Evolutionary conservation across 2,113 vertebrate genomes (phyloP).

Genomic region (Psittacara wagleri): DNA sequence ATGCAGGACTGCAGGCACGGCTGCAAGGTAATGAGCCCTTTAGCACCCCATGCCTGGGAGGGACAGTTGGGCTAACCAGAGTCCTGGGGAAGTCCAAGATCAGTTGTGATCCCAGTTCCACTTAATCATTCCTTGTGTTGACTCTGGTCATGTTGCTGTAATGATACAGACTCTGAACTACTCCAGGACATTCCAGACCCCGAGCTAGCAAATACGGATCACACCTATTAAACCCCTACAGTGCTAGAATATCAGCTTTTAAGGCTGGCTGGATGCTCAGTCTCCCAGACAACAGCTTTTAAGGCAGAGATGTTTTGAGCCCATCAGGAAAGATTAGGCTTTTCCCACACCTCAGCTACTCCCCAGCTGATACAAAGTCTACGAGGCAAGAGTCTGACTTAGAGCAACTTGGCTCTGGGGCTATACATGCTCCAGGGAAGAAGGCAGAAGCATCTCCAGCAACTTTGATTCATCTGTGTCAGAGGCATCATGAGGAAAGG

Average conservation of each 20-base stretch:
- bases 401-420: not conserved
- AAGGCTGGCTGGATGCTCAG: not conserved
- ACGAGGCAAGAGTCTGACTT: not conserved
- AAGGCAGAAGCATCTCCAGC: not conserved
- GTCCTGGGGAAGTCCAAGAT: not conserved
- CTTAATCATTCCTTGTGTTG: not conserved
- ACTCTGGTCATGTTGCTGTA: not conserved
- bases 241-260: not conserved
- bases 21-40: conserved; percentile 74
- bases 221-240: not conserved
- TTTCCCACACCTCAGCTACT: not conserved
- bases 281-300: not conserved
- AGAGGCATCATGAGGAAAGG: not conserved
- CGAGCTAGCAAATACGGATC: not conserved
- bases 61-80: not conserved
- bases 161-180: not conserved
- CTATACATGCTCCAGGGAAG: not conserved
- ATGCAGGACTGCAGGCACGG: conserved; percentile 88
- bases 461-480: not conserved
- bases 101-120: not conserved
- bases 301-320: not conserved
- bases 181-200: not conserved
- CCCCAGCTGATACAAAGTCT: not conserved
- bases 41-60: not conserved
- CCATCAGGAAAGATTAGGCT: not conserved